Conservation (phyloP, 2,888 invertebrate species). For the Nemurella pictetii region DNA sequence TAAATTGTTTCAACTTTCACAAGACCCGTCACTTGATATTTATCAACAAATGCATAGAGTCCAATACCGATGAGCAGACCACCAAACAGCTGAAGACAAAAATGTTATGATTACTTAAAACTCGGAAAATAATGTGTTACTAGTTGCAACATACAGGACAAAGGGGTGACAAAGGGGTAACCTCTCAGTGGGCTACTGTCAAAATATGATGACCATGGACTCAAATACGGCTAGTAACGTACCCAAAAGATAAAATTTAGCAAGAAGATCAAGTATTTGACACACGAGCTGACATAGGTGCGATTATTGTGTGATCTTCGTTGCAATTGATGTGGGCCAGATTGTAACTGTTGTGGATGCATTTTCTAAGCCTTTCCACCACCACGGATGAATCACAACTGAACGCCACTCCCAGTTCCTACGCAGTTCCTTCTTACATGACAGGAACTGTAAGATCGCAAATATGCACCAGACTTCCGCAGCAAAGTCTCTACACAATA, state of each 20-base stretch:
- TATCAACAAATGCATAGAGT: slow-evolving; percentile 88
- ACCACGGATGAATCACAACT: slow-evolving; percentile 15
- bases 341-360: slow-evolving; percentile 25
- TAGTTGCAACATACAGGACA: background rate
- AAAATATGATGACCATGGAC: background rate
- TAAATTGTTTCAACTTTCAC: slow-evolving; percentile 84
- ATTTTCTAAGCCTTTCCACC: slow-evolving; percentile 10
- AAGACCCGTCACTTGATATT: slow-evolving; percentile 86
- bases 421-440: background rate
- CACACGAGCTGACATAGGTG: slow-evolving; percentile 82
- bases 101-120: no score
- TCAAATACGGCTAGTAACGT: slow-evolving; percentile 52
- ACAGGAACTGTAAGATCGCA: background rate
- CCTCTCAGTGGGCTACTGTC: slow-evolving; percentile 1
- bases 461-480: background rate
- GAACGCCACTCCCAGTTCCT: slow-evolving; percentile 7
- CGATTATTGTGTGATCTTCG: slow-evolving; percentile 67
- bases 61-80: slow-evolving; percentile 85
- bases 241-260: slow-evolving; percentile 91
- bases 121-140: background rate
- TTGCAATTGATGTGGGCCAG: slow-evolving; percentile 47
- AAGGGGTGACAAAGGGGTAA: background rate
- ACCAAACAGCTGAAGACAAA: slow-evolving; percentile 77
- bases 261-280: slow-evolving; percentile 88
- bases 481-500: background rate